A percentile compares a stretch with the other conserved stretches of the same genome.
These are phyloP conservation scores for Sarcophaga caerulescens DNA, from an alignment of 2,888 invertebrate genomes.

Conservation along the genomic window DNA sequence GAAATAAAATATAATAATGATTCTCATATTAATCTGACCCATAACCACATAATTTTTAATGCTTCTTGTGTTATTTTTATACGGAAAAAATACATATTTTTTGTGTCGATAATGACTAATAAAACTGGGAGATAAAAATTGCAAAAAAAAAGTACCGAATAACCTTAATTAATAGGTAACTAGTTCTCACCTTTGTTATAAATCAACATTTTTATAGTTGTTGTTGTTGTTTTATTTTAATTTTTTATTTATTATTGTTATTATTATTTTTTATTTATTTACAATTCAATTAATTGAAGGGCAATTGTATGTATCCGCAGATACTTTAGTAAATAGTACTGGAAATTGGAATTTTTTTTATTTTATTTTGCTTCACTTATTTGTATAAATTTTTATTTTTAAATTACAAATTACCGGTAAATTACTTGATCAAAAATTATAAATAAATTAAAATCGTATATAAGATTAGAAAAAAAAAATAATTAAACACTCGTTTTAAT, in stretches of 20 bases:
- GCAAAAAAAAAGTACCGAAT: neutral
- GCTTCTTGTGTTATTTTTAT: no score
- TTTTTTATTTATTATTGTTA: neutral
- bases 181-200: constrained; percentile 59
- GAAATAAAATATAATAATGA: no score
- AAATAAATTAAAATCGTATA: neutral
- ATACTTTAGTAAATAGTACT: neutral
- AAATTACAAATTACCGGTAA: constrained; percentile 21
- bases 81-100: no score
- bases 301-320: neutral
- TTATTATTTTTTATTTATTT: constrained; percentile 23
- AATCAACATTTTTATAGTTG: constrained; percentile 41
- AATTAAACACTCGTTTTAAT: neutral
- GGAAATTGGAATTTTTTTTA: no score
- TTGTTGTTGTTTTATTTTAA: neutral
- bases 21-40: no score
- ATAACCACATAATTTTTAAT: no score
- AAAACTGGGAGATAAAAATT: no score
- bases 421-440: neutral
- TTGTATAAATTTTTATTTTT: constrained; percentile 6
- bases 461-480: neutral
- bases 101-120: no score
- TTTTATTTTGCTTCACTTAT: neutral
- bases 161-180: constrained; percentile 36
- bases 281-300: constrained; percentile 8